Percentiles rank a stretch among this genome's conserved stretches.
phyloP scores from a whole-genome alignment of 2,888 invertebrate species.

The Eumerus sabulonum region DNA sequence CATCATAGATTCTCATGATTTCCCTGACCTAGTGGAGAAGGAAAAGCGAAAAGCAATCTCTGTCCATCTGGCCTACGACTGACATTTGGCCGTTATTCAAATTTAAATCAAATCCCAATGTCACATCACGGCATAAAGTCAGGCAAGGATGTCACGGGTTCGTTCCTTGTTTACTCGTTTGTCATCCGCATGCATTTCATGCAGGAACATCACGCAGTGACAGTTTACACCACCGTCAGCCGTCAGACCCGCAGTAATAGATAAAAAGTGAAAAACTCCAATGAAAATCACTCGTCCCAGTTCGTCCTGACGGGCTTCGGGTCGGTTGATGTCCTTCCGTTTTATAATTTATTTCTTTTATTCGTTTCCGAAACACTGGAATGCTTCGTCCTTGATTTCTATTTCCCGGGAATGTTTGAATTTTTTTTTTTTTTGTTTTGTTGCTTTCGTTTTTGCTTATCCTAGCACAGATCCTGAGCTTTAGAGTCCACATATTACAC shows the following conservation, averaged over 20 bases:
- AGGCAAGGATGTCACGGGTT: constrained; percentile 35
- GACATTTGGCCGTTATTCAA: constrained; percentile 46
- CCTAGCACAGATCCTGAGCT: constrained; percentile 50
- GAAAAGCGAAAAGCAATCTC: constrained; percentile 28
- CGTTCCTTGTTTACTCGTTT: not conserved
- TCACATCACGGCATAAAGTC: constrained; percentile 8
- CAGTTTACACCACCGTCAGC: constrained; percentile 41
- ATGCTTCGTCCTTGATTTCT: constrained; percentile 52
- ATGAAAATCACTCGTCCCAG: constrained; percentile 30
- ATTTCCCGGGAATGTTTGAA: constrained; percentile 27
- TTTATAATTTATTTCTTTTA: constrained; percentile 16
- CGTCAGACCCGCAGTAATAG: constrained; percentile 18
- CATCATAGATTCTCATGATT: too few species aligned
- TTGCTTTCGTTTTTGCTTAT: constrained; percentile 31
- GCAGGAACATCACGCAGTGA: constrained; percentile 27
- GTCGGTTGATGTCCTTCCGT: constrained; percentile 45
- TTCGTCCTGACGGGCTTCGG: not conserved
- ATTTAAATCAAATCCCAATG: constrained; percentile 61
- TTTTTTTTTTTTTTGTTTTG: not conserved
- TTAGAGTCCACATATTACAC: constrained; percentile 43
- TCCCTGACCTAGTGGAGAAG: constrained; percentile 28
- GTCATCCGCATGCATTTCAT: constrained; percentile 36
- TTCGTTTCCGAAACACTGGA: constrained; percentile 59
- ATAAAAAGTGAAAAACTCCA: constrained; percentile 39
- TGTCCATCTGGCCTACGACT: constrained; percentile 40